Percentiles rank a stretch among this genome's conserved stretches.
phyloP scores from a whole-genome alignment of 2,113 vertebrate genomes.

The Pleuronectes platessa region DNA sequence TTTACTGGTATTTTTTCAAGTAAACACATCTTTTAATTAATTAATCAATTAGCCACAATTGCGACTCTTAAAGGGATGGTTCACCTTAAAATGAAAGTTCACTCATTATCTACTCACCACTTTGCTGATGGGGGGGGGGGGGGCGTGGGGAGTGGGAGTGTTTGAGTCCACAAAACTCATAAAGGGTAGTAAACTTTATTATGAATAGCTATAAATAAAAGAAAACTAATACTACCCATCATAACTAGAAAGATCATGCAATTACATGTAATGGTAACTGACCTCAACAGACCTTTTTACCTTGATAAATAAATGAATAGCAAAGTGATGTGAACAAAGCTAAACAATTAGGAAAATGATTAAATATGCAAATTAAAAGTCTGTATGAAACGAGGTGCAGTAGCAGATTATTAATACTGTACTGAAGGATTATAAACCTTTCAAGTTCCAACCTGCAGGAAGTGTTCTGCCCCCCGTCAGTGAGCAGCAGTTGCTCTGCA shows the following conservation, averaged over 20 bases:
- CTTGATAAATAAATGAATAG: background rate
- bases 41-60: no score
- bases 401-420: conserved; percentile 2
- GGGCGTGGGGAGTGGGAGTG: no score
- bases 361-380: background rate
- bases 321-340: background rate
- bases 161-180: no score
- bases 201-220: no score
- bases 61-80: no score
- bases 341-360: background rate
- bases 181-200: no score
- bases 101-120: no score
- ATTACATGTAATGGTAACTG: background rate
- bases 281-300: background rate
- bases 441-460: conserved; percentile 45
- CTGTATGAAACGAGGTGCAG: background rate
- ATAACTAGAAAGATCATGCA: background rate
- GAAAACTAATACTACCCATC: no score
- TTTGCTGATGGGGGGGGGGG: no score
- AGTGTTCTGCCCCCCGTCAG: background rate
- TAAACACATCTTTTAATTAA: no score
- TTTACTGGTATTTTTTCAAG: no score
- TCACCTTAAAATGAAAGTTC: no score
- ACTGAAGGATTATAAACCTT: background rate
- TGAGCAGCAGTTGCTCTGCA: background rate